These are phyloP conservation scores for Macrosteles quadrilineatus DNA, from an alignment of 1,140 invertebrate genomes.

Conservation along the genomic window DNA sequence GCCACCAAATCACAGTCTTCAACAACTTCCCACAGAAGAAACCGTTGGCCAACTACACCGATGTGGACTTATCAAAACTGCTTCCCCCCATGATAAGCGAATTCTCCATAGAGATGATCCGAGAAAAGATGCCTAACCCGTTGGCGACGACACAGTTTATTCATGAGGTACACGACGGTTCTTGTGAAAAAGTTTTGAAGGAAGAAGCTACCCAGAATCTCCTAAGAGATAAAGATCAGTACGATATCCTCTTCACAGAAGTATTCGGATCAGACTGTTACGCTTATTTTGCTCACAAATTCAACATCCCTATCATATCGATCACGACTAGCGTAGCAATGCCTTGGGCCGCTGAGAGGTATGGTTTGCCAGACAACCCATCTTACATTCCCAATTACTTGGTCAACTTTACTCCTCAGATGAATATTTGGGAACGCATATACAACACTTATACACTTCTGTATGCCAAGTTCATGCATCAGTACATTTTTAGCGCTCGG, in stretches of 20 bases:
- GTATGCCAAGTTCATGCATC: background rate
- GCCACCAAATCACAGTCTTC: constrained; percentile 60
- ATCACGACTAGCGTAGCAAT: constrained; percentile 57
- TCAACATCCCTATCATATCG: constrained; percentile 61
- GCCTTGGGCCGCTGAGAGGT: constrained; percentile 58
- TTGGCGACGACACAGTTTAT: background rate
- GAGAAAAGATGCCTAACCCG: background rate
- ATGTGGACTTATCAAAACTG: constrained; percentile 43
- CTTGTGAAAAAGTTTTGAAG: constrained; percentile 1
- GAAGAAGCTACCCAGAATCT: constrained; percentile 53
- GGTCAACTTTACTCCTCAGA: constrained; percentile 24
- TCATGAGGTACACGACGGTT: background rate
- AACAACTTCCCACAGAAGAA: constrained; percentile 54
- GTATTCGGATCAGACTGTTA: constrained; percentile 42
- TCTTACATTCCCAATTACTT: constrained; percentile 34
- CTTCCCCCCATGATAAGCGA: background rate
- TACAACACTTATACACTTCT: constrained; percentile 31
- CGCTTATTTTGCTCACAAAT: constrained; percentile 41
- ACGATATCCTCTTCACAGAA: constrained; percentile 46
- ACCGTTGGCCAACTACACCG: constrained; percentile 54
- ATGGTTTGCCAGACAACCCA: constrained; percentile 31
- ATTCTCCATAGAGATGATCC: background rate
- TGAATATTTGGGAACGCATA: constrained; percentile 31
- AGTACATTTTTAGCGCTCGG: constrained; percentile 10
- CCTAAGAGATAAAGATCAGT: constrained; percentile 47